Base-by-base conservation (phyloP, 2,113 vertebrate species). In the Sminthopsis crassicaudata region DNA sequence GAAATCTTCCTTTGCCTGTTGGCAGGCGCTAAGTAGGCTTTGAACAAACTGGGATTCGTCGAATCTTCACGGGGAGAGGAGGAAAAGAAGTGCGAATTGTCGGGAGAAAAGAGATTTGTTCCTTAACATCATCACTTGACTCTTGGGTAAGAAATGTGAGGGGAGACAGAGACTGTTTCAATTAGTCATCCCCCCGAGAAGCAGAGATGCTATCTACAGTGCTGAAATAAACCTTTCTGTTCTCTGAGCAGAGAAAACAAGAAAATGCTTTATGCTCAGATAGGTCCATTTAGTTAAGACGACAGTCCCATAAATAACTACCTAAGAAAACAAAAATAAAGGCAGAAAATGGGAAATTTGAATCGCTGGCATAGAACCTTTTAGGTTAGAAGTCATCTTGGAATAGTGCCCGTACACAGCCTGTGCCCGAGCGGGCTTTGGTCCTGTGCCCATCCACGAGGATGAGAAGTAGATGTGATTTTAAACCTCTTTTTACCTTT, bases 241-340 rank as follows among this genome's bases (percentile, higher is more conserved):
- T 94, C 92, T 96, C 54, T 95, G 93, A 92, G 96, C 97, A 96
- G 95, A 97, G 97, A 96, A 97, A 97, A 98, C 93, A 96, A 97
- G 97, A 97, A 97, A 98, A 97, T 96, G 95, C 76, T 97, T 97
- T 97, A 95, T 97, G 94, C 96, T 92, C 96, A 53, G 91, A 96
- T 97, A 96, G 96, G 96, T 95, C 93, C 95, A 97, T 95, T 97
- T 97, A 94, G 90, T 97, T 97, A 98, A 92, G 92, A 95, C 94
- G 95, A 97, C 94, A 97, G 97, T 97, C 95, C 93, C 95, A 96
- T 96, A 97, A 96, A 96, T 97, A 97, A 95, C 92, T 52, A 95
- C 96, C 96, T 95, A 96, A 94, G 96, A 97, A 96, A 97, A 97
- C 93, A 97, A 96, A 97, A 97, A 95, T 94, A 97, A 89, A 94